These are phyloP conservation scores for Xylota segnis DNA, from an alignment of 2,888 invertebrate species.

Conservation along the genomic window DNA sequence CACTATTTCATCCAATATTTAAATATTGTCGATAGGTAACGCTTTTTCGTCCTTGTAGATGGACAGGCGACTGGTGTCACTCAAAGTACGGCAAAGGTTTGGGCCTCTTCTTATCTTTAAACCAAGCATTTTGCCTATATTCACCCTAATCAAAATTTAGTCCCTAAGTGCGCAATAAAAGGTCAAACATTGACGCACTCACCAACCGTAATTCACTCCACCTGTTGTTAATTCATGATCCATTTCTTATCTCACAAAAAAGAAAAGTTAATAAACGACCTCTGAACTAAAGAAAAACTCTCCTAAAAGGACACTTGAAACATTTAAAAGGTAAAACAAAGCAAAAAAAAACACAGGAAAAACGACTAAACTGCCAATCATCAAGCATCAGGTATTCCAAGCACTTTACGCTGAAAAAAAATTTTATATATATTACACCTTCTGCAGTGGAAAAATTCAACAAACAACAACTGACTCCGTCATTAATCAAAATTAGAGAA, in stretches of 20 bases:
- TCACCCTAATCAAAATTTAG: too few species aligned
- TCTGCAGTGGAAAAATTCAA: not conserved
- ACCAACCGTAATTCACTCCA: not conserved
- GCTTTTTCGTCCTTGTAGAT: too few species aligned
- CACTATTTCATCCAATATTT: too few species aligned
- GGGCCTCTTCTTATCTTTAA: too few species aligned
- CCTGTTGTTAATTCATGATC: constrained; percentile 3
- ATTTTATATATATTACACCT: constrained; percentile 1
- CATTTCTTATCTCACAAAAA: not conserved
- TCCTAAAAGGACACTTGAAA: constrained; percentile 11
- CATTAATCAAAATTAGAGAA: constrained; percentile 54
- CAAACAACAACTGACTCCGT: constrained; percentile 25
- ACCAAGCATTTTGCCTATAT: too few species aligned
- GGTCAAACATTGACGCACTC: not conserved
- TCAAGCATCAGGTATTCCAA: constrained; percentile 28
- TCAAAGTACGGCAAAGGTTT: too few species aligned
- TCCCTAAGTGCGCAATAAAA: not conserved
- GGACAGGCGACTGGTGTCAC: too few species aligned
- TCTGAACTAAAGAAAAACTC: not conserved
- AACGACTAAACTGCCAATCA: constrained; percentile 43
- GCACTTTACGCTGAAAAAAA: not conserved
- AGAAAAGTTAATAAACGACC: not conserved
- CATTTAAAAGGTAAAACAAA: constrained; percentile 3
- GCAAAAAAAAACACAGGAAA: not conserved
- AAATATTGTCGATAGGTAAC: too few species aligned